Conservation (phyloP, 2,888 invertebrate genomes). For the Epirrhoe tristata region DNA sequence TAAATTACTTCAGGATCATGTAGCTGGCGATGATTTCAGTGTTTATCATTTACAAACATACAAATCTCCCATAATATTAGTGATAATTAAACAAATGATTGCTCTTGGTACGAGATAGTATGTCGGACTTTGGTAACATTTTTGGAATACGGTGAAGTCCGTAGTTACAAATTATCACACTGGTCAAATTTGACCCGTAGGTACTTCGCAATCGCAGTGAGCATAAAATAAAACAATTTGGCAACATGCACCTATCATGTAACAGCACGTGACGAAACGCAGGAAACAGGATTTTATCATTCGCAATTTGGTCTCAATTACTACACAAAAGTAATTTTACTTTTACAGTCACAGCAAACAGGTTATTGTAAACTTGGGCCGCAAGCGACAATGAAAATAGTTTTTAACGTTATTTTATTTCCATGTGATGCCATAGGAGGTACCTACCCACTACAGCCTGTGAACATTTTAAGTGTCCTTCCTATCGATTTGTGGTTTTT, state of each 20-base stretch:
- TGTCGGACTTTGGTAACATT: too few relatives aligned
- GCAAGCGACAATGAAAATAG: too few relatives aligned
- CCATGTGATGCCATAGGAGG: background rate
- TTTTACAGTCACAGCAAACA: slow-evolving; percentile 22
- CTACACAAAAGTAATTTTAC: slow-evolving; percentile 22
- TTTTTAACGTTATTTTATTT: background rate
- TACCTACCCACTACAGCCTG: too few relatives aligned
- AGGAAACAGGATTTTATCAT: slow-evolving; percentile 33
- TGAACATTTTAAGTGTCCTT: too few relatives aligned
- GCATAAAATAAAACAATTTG: slow-evolving; percentile 7
- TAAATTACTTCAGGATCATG: too few relatives aligned
- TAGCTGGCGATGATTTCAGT: too few relatives aligned
- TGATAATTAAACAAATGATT: too few relatives aligned
- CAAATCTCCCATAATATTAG: too few relatives aligned
- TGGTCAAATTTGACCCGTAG: background rate
- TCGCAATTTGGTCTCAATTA: slow-evolving; percentile 32
- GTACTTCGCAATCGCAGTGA: slow-evolving; percentile 1
- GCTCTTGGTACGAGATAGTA: too few relatives aligned
- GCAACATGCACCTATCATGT: slow-evolving; percentile 1
- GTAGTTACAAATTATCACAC: background rate
- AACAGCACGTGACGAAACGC: slow-evolving; percentile 15
- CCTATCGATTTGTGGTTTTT: too few relatives aligned
- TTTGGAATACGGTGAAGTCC: background rate
- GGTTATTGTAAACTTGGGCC: too few relatives aligned
- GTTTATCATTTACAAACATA: too few relatives aligned